Evolutionary conservation across 2,888 invertebrate species (phyloP).

Genomic region (Diadromus collaris): DNA sequence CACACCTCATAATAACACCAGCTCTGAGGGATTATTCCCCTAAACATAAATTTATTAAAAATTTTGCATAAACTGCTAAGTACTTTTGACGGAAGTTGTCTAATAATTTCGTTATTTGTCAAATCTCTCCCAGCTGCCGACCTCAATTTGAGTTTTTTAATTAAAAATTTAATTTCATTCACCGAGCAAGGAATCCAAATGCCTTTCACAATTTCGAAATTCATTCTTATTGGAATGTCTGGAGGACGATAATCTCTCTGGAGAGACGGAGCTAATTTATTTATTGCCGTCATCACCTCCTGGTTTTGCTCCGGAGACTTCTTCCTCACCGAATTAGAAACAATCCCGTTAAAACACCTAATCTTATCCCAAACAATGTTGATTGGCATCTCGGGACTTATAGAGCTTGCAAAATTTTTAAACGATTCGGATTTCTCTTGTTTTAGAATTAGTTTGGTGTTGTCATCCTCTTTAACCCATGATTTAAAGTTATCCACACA

Average conservation of each 20-base stretch:
- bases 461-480: too few species aligned
- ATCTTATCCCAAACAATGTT: neutral
- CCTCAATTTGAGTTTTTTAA: neutral
- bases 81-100: neutral
- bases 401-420: neutral
- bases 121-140: constrained; percentile 31
- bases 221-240: too few species aligned
- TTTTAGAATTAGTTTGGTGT: too few species aligned
- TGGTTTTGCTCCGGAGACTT: too few species aligned
- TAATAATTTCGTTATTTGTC: constrained; percentile 11
- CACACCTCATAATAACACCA: constrained; percentile 31
- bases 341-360: neutral
- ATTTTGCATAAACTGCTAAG: neutral
- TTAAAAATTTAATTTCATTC: neutral
- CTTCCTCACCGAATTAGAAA: too few species aligned
- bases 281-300: too few species aligned
- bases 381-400: constrained; percentile 1
- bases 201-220: constrained; percentile 1
- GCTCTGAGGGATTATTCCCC: constrained; percentile 10
- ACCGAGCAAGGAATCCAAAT: constrained; percentile 24
- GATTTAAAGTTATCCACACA: too few species aligned
- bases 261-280: too few species aligned
- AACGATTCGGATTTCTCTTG: too few species aligned
- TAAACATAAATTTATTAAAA: constrained; percentile 23
- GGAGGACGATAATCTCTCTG: too few species aligned